Conservation (phyloP, 2,888 invertebrate species). For the Pherbina coryleti region DNA sequence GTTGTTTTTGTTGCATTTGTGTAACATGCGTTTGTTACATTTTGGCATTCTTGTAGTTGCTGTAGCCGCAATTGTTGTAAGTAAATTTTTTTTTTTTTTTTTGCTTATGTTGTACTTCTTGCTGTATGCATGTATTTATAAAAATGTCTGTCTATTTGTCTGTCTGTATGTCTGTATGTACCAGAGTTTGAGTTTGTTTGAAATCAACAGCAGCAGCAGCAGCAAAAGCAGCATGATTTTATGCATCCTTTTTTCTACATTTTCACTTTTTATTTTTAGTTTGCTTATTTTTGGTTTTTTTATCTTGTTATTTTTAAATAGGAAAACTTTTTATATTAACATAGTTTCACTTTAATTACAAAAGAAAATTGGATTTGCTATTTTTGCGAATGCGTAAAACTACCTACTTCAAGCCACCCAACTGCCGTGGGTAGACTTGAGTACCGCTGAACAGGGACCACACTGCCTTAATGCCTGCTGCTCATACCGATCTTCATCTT, state of each 20-base stretch:
- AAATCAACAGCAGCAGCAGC: neutral
- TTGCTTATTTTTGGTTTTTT: neutral
- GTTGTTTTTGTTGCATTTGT: slow-evolving; percentile 10
- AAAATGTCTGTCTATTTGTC: neutral
- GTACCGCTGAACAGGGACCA: neutral
- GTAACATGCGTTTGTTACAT: slow-evolving; percentile 24
- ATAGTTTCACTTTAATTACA: slow-evolving; percentile 37
- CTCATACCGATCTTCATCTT: too few species aligned
- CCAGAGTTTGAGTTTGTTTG: too few species aligned
- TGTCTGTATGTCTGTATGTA: neutral
- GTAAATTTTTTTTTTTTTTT: neutral
- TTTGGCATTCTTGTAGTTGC: slow-evolving; percentile 19
- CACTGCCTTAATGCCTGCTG: neutral
- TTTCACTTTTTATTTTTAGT: neutral
- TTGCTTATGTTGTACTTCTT: neutral
- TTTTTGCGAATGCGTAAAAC: slow-evolving; percentile 19
- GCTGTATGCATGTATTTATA: neutral
- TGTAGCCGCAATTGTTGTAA: slow-evolving; percentile 4
- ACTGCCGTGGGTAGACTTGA: neutral
- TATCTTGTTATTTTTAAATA: slow-evolving; percentile 6
- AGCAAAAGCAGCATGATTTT: neutral
- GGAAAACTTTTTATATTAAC: slow-evolving; percentile 38
- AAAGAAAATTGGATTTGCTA: slow-evolving; percentile 23
- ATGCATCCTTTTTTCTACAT: neutral
- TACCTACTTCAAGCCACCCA: neutral